Evolutionary conservation across 2,888 invertebrate species (phyloP), one percentile per base, ranked within the genome.

Genomic region (Megaustenia siamemsis): DNA sequence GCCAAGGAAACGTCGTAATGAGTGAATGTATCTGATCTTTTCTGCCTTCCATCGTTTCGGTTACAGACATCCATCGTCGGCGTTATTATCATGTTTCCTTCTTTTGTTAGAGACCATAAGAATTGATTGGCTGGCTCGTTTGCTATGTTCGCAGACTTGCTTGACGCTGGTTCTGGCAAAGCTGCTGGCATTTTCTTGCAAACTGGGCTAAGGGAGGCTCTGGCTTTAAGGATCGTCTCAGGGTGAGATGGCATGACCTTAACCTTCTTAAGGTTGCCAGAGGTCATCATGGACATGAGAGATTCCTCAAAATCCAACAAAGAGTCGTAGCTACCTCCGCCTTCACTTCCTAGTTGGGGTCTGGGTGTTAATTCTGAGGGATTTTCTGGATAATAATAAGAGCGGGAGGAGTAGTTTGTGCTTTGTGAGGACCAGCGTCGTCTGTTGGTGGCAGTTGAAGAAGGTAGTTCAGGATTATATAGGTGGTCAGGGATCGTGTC

Each of bases 171-270:
- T n/a, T 77, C 56, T 24, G 5, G 21, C 15, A 38, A 0, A 10
- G 3, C n/a, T 12, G 18, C 15, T 24, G 56, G 40, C n/a, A 21
- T 4, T 24, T n/a, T 18, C n/a, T n/a, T 60, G 78, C n/a, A 28
- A 12, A 69, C 56, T 32, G 80, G 80, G 35, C 32, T 53, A 18
- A 80, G 40, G 4, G 80, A 68, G 1, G 18, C 15, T 49, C n/a
- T 45, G 24, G 35, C 69, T 49, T 68, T 35, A 18, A 73, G 53
- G 28, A 82, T 82, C 40, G 6, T 71, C 5, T 73, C 73, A 1
- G 82, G 56, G 5, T 49, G 35, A 69, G 82, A 82, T 1, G 73
- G 73, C 73, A 82, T 82, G 35, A 82, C 82, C 63, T 73, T 82
- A 2, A 82, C 82, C 35, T 73, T 73, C 43, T 73, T 49, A 2